These are phyloP conservation scores for Beaufortia kweichowensis DNA, from an alignment of 2,113 vertebrate genomes.

Conservation along the genomic window DNA sequence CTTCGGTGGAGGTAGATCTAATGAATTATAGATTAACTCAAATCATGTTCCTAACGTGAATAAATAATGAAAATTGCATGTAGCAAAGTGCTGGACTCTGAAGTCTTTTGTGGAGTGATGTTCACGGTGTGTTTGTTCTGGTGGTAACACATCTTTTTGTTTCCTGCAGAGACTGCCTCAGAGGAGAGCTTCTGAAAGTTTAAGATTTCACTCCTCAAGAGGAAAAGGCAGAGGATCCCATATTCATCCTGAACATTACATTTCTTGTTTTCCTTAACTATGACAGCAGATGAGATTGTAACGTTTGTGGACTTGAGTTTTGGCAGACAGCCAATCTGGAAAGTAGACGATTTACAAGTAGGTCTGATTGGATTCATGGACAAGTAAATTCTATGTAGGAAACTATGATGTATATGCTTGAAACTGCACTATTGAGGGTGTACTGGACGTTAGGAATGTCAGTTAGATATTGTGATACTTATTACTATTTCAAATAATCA, in stretches of 20 bases:
- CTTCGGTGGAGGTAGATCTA: slow-evolving; percentile 56
- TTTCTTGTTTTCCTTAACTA: slow-evolving; percentile 68
- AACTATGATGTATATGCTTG: slow-evolving; percentile 62
- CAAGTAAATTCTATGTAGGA: slow-evolving; percentile 28
- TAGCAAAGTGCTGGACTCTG: slow-evolving; percentile 44
- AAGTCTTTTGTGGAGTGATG: slow-evolving; percentile 1
- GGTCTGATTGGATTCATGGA: slow-evolving; percentile 29
- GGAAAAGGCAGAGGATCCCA: slow-evolving; percentile 52
- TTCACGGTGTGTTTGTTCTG: slow-evolving; percentile 41
- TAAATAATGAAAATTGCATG: slow-evolving; percentile 73
- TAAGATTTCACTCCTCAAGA: slow-evolving; percentile 56
- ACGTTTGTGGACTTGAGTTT: slow-evolving; percentile 64
- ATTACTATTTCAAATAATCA: slow-evolving; percentile 78
- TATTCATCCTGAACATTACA: slow-evolving; percentile 57
- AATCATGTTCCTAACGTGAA: slow-evolving; percentile 73
- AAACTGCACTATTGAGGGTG: slow-evolving; percentile 77
- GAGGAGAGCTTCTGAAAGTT: slow-evolving; percentile 78
- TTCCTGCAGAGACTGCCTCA: slow-evolving; percentile 69
- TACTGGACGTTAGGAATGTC: slow-evolving; percentile 72
- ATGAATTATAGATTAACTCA: slow-evolving; percentile 73
- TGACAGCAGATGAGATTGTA: slow-evolving; percentile 81
- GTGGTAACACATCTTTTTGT: slow-evolving; percentile 40
- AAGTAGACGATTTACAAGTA: slow-evolving; percentile 19
- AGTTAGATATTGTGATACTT: slow-evolving; percentile 77
- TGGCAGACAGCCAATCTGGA: neutral